Percentiles rank a stretch among this genome's conserved stretches.
phyloP scores from a whole-genome alignment of 2,113 vertebrate species.

The rat (Rattus norvegicus) region DNA sequence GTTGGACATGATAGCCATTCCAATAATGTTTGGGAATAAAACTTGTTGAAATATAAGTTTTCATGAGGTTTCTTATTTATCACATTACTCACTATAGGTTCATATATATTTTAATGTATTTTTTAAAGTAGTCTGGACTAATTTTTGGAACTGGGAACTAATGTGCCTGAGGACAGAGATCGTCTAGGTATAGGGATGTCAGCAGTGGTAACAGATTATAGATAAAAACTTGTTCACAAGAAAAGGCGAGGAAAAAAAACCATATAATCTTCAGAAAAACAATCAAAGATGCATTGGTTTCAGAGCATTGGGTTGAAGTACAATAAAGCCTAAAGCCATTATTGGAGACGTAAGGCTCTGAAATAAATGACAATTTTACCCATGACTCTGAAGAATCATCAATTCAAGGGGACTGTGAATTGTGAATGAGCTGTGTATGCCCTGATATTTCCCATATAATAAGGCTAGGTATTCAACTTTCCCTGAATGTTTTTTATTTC shows the following conservation, averaged over 20 bases:
- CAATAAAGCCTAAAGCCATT: slow-evolving; percentile 31
- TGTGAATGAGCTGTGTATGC: neutral
- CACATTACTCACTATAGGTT: neutral
- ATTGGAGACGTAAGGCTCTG: neutral
- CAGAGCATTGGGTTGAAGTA: neutral
- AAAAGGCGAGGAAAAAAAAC: slow-evolving; percentile 14
- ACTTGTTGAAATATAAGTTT: neutral
- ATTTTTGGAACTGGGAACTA: slow-evolving; percentile 15
- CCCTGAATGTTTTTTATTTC: neutral
- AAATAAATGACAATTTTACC: slow-evolving; percentile 58
- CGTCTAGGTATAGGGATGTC: neutral
- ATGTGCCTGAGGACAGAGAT: neutral
- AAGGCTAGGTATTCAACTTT: neutral
- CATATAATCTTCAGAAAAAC: neutral
- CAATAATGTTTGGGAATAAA: slow-evolving; percentile 33
- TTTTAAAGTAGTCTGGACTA: neutral
- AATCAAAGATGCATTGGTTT: slow-evolving; percentile 46
- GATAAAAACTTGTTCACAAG: neutral
- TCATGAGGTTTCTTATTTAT: slow-evolving; percentile 2
- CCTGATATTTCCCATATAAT: slow-evolving; percentile 26
- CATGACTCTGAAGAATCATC: slow-evolving; percentile 28
- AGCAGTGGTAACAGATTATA: neutral
- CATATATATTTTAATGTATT: neutral
- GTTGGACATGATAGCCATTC: neutral
- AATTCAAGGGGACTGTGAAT: slow-evolving; percentile 39